Percentiles rank a stretch among this genome's conserved stretches.
Conservation (phyloP, 2,113 vertebrate genomes). For the Pedetes capensis region DNA sequence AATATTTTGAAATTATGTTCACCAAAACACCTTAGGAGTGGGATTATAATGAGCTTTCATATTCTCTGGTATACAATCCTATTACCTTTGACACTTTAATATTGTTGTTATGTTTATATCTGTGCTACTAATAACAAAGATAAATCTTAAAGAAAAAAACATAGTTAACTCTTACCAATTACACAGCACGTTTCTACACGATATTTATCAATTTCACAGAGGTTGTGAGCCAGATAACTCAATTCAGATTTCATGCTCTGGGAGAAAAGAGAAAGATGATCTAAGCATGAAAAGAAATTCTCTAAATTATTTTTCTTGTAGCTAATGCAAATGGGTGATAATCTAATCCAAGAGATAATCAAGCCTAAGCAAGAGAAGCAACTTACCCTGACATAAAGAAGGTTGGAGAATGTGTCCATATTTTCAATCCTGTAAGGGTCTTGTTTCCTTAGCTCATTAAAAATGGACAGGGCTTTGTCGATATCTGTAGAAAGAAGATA, state of each 20-base stretch:
- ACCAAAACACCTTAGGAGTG: background rate
- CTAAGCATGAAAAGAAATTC: conserved; percentile 1
- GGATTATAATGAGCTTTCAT: background rate
- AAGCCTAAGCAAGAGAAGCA: conserved; percentile 36
- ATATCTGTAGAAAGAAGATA: conserved; percentile 89
- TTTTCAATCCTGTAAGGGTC: conserved; percentile 99
- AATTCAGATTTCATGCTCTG: conserved; percentile 99
- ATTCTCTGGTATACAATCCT: conserved; percentile 16
- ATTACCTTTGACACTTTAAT: conserved; percentile 12
- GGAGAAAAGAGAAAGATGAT: conserved; percentile 59
- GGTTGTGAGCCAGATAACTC: conserved; percentile 97
- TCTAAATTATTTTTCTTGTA: background rate
- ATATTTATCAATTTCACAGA: conserved; percentile 99
- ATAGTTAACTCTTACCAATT: conserved; percentile 88
- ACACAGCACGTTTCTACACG: conserved; percentile 99
- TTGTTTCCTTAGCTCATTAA: conserved; percentile 95
- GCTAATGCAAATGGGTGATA: background rate
- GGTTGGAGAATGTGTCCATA: conserved; percentile 99
- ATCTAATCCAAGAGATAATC: conserved; percentile 9
- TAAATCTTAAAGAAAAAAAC: conserved; percentile 49
- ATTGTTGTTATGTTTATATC: conserved; percentile 26
- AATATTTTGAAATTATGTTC: conserved; percentile 17
- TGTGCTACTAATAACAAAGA: conserved; percentile 2
- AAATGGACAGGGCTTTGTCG: conserved; percentile 96
- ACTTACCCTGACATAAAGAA: conserved; percentile 97